Base-by-base conservation (phyloP, 2,797 vertebrate genomes). In the Melopsittacus undulatus region DNA sequence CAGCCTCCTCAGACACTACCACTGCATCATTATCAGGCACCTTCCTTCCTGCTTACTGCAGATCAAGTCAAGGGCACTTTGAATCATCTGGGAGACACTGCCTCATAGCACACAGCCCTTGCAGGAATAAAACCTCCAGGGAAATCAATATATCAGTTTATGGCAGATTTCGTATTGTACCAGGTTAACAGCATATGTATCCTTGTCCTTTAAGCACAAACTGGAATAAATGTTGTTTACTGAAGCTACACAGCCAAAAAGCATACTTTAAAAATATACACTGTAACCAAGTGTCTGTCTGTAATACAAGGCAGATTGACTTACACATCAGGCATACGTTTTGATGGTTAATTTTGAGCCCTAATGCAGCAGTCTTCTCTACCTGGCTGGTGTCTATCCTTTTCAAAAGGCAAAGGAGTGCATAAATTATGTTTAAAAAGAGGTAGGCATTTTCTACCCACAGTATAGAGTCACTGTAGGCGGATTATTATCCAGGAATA, bases 351-450 rank as follows among this genome's bases (percentile, higher is more conserved):
- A 96, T 96, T 96, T 64, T 89, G 74, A 94, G 85, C 67, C 83
- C 56, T 91, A 70, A 84, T 94, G 89, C 95, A 94, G 89, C 79
- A 95, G 82, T 88, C 91, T 96, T 96, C 90, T 96, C 90, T 96
- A 79, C 86, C 89, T 94, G 95, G 89, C 94, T 97, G 94, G 89
- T 94, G 95, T 96, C 95, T 96, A 79, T 95, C 67, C 80, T 95
- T 96, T 94, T 90, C 92, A 94, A 95, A 93, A 96, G 87, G 91
- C 94, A 97, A 97, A 90, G 83, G 85, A 96, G 67, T 91, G 95
- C 94, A 96, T 96, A 96, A 96, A 96, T 97, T 95, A 95, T 46
- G 94, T 92, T 95, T 96, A 52, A 97, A 95, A 94, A 95, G 93
- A 96, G 87, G 92, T 87, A 95, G 93, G 93, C 87, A 94, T 92